These are phyloP conservation scores for Podarcis cretensis DNA, from an alignment of 2,113 vertebrate genomes.

Conservation along the genomic window DNA sequence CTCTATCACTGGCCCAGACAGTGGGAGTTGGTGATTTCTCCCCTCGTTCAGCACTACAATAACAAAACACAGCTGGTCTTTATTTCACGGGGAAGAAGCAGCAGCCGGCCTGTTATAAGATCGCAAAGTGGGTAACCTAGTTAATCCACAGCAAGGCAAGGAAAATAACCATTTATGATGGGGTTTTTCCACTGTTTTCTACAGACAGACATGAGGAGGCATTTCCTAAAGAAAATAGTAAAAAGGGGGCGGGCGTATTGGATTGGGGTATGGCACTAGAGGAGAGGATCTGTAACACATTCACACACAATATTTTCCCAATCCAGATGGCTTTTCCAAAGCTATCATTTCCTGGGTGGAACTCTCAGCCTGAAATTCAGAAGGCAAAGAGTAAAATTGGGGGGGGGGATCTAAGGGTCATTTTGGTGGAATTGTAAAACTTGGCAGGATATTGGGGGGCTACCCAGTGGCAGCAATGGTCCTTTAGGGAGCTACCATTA, in stretches of 20 bases:
- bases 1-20: constrained; percentile 24
- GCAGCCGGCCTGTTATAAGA: not conserved
- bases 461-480: not conserved
- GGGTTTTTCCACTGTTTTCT: not conserved
- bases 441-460: not conserved
- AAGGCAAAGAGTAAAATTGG: not conserved
- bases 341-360: not conserved
- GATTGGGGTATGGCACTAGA: not conserved
- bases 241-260: not conserved
- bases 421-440: not conserved
- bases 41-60: not conserved
- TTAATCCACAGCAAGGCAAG: not conserved
- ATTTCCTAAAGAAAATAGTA: not conserved
- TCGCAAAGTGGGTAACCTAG: not conserved
- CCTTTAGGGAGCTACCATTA: too few relatives aligned
- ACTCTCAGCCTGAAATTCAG: not conserved
- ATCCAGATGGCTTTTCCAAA: too few relatives aligned
- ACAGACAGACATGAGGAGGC: not conserved
- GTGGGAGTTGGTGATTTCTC: constrained; percentile 19
- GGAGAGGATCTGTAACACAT: not conserved
- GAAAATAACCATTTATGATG: not conserved
- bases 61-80: not conserved
- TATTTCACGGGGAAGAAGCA: constrained; percentile 1
- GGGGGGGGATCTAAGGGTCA: not conserved
- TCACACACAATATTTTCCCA: not conserved